Evolutionary conservation across 2,113 vertebrate genomes (phyloP), one percentile per base, ranked within the genome.

Genomic region (Oreotrochilus melanogaster): DNA sequence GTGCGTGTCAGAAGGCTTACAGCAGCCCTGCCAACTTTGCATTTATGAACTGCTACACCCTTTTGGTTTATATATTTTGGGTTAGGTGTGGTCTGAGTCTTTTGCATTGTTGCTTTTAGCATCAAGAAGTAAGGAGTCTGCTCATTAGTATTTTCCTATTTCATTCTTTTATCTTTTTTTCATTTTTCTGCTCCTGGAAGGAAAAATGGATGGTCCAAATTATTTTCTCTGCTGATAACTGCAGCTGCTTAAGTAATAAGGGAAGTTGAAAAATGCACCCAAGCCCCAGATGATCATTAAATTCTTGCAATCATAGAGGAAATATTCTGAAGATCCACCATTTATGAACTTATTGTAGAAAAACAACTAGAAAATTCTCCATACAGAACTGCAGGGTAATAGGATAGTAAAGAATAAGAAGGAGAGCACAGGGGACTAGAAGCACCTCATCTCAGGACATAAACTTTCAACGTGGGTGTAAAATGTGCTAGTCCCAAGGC

Each of bases 341-440:
- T 79, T 61, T 80, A 60, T 76, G 24, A 94, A 81, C 19, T 78
- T 73, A 39, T 0, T 58, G 18, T 47, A 71, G 57, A 57, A 89
- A 80, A 96, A 33, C 13, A 60, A n/a, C 14, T 28, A 74, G 50
- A 92, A 95, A 92, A 51, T 75, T 73, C 9, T 70, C n/a, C 88
- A 54, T 69, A 84, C 33, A 67, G 64, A 93, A 69, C 37, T 62
- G 27, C 14, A 28, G 27, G 25, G 28, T 94, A 88, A 88, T 96
- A 91, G 88, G 69, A 37, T 71, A 98, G 92, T 97, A 21, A 86
- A 95, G 97, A 57, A 65, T 78, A 87, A 73, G 73, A 73, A 53
- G 65, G 79, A 85, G 69, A 75, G 51, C 61, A 42, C 10, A 5
- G 39, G 60, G 76, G 42, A 61, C 47, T 69, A 53, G 76, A 84